phyloP scores from a whole-genome alignment of 23 tunicate species.

The Trididemnum miniatum region DNA sequence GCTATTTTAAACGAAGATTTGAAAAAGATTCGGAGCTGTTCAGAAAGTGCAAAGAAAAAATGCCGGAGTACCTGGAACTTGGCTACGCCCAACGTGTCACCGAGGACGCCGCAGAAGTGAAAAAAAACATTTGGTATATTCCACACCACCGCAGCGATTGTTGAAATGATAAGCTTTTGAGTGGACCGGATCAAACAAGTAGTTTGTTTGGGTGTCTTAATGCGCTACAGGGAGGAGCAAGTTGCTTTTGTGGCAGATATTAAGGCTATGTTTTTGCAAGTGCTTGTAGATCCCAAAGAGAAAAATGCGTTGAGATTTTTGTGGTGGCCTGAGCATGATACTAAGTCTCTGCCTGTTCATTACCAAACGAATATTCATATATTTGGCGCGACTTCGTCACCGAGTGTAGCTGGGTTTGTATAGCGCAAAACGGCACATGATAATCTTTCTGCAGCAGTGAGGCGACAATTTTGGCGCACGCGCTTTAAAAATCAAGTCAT shows the following conservation, averaged over 20 bases:
- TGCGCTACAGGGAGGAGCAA: neutral
- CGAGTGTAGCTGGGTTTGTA: conserved; percentile 2
- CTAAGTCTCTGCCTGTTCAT: neutral
- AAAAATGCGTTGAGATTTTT: neutral
- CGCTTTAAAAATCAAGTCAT: too few relatives aligned
- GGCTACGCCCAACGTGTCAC: too few relatives aligned
- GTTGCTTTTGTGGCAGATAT: neutral
- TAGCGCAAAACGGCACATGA: neutral
- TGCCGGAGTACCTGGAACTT: neutral
- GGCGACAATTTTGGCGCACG: too few relatives aligned
- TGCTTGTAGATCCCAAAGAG: neutral
- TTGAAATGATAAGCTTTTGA: too few relatives aligned
- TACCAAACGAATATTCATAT: conserved; percentile 11
- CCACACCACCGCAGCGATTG: too few relatives aligned
- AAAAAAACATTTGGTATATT: too few relatives aligned
- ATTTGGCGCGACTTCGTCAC: neutral
- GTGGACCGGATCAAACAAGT: too few relatives aligned
- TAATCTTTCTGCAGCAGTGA: too few relatives aligned
- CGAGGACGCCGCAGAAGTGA: too few relatives aligned
- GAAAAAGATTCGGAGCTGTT: neutral
- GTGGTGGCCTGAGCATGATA: neutral
- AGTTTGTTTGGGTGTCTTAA: neutral
- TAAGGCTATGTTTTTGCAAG: neutral
- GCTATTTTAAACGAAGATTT: neutral
- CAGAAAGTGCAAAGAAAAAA: neutral